A percentile compares a stretch with the other conserved stretches of the same genome.
Conservation (phyloP, 2,888 invertebrate species). For the Gymnocheta viridis region DNA sequence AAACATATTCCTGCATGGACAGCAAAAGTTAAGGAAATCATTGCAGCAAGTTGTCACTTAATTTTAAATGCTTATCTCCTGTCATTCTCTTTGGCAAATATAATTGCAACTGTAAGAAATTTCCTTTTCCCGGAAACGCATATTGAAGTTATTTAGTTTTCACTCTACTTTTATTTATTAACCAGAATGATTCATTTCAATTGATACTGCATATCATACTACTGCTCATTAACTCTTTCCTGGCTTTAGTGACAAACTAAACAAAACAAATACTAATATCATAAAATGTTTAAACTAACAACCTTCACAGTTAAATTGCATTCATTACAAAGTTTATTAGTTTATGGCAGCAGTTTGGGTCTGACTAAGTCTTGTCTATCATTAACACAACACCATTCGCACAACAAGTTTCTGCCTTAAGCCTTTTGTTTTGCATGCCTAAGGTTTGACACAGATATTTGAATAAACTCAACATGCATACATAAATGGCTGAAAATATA, state of each 20-base stretch:
- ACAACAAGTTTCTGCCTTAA: constrained; percentile 39
- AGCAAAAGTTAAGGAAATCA: too few species aligned
- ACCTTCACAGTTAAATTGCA: constrained; percentile 35
- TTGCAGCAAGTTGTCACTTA: too few species aligned
- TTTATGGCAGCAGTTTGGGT: not conserved
- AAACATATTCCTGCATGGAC: too few species aligned
- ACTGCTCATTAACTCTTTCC: constrained; percentile 11
- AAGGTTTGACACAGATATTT: not conserved
- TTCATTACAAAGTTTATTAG: constrained; percentile 2
- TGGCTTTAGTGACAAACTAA: not conserved
- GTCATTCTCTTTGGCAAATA: too few species aligned
- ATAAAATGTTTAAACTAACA: not conserved
- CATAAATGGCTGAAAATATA: not conserved
- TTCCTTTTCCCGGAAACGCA: too few species aligned
- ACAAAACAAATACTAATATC: not conserved
- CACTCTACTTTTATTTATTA: not conserved
- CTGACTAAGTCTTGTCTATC: not conserved
- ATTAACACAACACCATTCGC: not conserved
- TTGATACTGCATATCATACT: not conserved
- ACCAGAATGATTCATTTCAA: not conserved
- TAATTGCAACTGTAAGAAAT: too few species aligned
- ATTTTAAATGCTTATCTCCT: too few species aligned
- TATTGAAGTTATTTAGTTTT: not conserved
- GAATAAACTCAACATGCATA: not conserved
- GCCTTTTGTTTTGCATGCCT: constrained; percentile 36